Evolutionary conservation across 2,797 vertebrate species (phyloP), one percentile per base, ranked within the genome.

Genomic region (Gephyroberyx darwinii): DNA sequence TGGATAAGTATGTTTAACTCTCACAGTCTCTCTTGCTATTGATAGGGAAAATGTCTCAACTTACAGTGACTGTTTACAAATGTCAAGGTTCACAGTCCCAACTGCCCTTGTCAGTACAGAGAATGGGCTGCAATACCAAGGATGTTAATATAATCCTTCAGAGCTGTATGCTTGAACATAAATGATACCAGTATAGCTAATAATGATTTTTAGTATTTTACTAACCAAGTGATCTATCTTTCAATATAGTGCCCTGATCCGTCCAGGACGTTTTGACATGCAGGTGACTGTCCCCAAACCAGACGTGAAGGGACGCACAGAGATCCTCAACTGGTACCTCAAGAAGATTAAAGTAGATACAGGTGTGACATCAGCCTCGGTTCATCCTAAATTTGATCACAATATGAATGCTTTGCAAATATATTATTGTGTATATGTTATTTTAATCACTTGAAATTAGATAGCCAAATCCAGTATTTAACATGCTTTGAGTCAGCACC

Each of bases 281-380:
- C 97, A 99, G 91, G 97, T 99, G 80, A 99, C 96, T 8, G 97
- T 99, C 72, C 97, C 98, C 59, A 95, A 95, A 86, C 98, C 98
- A 63, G 98, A 99, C 63, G 95, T 99, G 41, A 98, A 93, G 85
- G 98, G 98, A 74, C 96, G 98, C 78, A 98, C 96, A 0, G 98
- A 99, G 92, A 99, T 99, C 90, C 92, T 99, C 78, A 98, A 98
- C 78, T 99, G 95, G 97, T 99, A 99, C 86, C 95, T 99, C 35
- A 96, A 93, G 89, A 99, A 99, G 93, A 97, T 99, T 88, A 99
- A 99, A 91, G 95, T 96, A 62, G 98, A 99, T 85, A 75, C 87
- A 83, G 90, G 94, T 95, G 67, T 31, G 82, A 61, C 5, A 17
- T 20, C 20, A 39, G 2, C 0, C n/a, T 65, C 19, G 52, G 4